Percentiles rank a stretch among this genome's conserved stretches.
phyloP scores from a whole-genome alignment of 2,113 vertebrate species.

The Conger conger region DNA sequence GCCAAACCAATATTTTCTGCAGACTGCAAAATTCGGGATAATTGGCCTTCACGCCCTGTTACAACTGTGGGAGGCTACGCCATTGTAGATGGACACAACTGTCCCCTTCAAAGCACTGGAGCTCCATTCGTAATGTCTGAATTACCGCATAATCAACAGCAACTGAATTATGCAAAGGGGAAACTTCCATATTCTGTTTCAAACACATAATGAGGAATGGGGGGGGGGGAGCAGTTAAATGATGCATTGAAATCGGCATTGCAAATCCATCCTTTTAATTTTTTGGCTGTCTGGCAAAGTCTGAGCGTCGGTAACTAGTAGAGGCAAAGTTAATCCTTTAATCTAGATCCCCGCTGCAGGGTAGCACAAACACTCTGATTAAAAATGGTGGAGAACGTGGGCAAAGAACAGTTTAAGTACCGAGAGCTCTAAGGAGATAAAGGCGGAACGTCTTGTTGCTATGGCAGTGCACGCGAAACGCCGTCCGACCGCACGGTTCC shows the following conservation, averaged over 20 bases:
- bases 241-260: conserved; percentile 58
- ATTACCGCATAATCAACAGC: conserved; percentile 36
- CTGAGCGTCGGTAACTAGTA: conserved; percentile 75
- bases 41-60: neutral
- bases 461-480: conserved; percentile 71
- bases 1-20: neutral
- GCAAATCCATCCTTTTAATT: conserved; percentile 67
- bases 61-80: neutral
- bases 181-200: conserved; percentile 35
- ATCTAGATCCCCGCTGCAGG: conserved; percentile 79
- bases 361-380: conserved; percentile 76
- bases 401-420: conserved; percentile 75
- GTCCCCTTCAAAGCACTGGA: conserved; percentile 16
- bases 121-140: conserved; percentile 13
- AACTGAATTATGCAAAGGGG: conserved; percentile 39
- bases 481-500: conserved; percentile 60
- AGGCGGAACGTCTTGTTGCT: conserved; percentile 74
- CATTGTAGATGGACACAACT: conserved; percentile 14
- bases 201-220: conserved; percentile 52
- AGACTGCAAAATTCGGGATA: neutral
- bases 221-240: conserved; percentile 35
- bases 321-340: conserved; percentile 79
- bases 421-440: conserved; percentile 72
- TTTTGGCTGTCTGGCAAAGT: conserved; percentile 70
- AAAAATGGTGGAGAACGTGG: conserved; percentile 73